Base-by-base conservation (phyloP, 30 jellyfish, hydroid and myxozoan genomes). In the Aurelia aurita complex sp. Pacific region DNA sequence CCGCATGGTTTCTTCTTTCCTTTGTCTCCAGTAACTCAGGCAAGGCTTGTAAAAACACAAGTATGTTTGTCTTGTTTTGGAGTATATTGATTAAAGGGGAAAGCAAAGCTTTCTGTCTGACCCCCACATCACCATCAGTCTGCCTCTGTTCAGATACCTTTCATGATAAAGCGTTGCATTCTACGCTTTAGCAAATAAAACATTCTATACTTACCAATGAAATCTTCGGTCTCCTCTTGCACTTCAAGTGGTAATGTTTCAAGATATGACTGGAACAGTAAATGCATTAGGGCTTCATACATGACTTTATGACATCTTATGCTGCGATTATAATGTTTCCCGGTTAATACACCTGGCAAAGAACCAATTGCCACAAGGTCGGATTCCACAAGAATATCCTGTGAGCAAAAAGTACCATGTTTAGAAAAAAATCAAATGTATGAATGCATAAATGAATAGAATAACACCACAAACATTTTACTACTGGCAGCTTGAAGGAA, bases 321-420 rank as follows among this genome's bases (percentile, higher is more conserved):
- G 69, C 91, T 82, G 36, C 91, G 76, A 71, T 82, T 82, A 67
- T 79, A 79, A 64, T 67, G 87, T 69, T 70, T 82, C 55, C 91
- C 91, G 33, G 76, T 9, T 15, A 82, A 13, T 11, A 82, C 88
- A 16, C 77, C 67, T 8, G 23, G 11, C 71, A 79, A 9, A 29
- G 89, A 79, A 5, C 77, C 87, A 9, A 32, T 11, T 32, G 87
- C 91, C 10, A 82, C 77, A 69, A 82, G 84, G n/a, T 67, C 91
- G 5, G 89, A 62, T 38, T 80, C 89, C 23, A 64, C 71, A 29
- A 80, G 83, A 36, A 80, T 42, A 53, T 65, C 89, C 83, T 62
- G 60, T 34, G 59, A 54, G 66, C 67, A 65, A 65, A 65, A 65
- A 65, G 65, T 16, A 54, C 12, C 16, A 54, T 54, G 65, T 54